Evolutionary conservation across 2,888 invertebrate genomes (phyloP), one percentile per base, ranked within the genome.

Genomic region (Alloplasta piceator): DNA sequence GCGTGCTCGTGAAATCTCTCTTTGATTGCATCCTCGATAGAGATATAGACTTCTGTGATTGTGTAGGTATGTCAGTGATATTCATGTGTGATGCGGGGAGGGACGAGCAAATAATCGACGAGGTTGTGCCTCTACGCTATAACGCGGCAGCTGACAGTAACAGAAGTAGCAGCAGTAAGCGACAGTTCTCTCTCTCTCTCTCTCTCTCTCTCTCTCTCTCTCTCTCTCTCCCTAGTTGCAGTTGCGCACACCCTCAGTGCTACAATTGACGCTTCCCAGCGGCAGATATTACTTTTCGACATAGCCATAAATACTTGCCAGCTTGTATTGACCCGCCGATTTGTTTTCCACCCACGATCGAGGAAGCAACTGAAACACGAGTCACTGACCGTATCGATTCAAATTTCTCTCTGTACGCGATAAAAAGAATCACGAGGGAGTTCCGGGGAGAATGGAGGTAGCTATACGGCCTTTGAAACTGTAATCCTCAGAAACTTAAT

Each of bases 281-380:
- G 82, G 82, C 80, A 83, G 80, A 83, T 83, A 85, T 86, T 85
- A 82, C 80, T 84, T 83, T 82, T 72, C 79, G 71, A 78, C 77
- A 74, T 66, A 68, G 82, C 67, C 76, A 80, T 81, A 82, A 85
- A 84, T 85, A 82, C 78, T 77, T 78, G 79, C 60, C 70, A 74
- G 79, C 73, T 50, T 67, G 73, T 82, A 85, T 83, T 78, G 84
- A 82, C 83, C 78, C 70, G 7, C 61, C 41, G 55, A n/a, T 6
- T 38, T 39, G 14, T 60, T 60, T 60, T 66, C 48, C 12, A 63
- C 50, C 43, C 56, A 38, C 48, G 36, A 73, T 48, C 58, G 63
- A 64, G 56, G 26, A 12, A 38, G 16, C 73, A 48, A 16, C 38
- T 39, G 16, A 48, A 38, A 38, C 12, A 14, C 4, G 36, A 58